Evolutionary conservation across 2,888 invertebrate genomes (phyloP), one percentile per base, ranked within the genome.

Genomic region (Lochmaea crataegi): DNA sequence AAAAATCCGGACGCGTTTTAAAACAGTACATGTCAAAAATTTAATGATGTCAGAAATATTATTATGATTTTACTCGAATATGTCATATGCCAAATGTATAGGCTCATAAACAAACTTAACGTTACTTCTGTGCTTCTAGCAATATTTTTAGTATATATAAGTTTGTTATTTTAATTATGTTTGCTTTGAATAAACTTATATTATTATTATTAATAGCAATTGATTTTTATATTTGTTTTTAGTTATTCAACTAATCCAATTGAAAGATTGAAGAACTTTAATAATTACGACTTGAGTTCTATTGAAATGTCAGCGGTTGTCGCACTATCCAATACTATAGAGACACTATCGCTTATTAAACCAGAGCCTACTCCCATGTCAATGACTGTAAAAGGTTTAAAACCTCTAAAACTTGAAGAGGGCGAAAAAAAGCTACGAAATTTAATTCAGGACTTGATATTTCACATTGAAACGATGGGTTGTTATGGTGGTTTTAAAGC

Each of bases 401-500:
- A 1, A 74, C 83, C 53, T 32, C 69, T 87, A 80, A 78, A 72
- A 11, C 16, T 41, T 1, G 53, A 83, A 74, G 81, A 80, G 45
- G 80, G 80, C 14, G 76, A 81, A 58, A 83, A 80, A 73, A 78
- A 81, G 53, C 67, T 86, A 41, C 74, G 63, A 11, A 84, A 84
- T 76, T 22, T 83, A 16, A 66, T 86, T 18, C 71, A 76, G 32
- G 86, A 86, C 77, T 76, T 84, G 5, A 68, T 79, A 56, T 51
- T 48, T 41, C 76, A 78, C 56, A 75, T 77, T 45, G 16, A 85
- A 0, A 89, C 89, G 56, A 81, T 89, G 83, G 88, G 91, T 0
- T 82, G 88, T 7, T 94, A 90, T 81, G 92, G 92, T 0, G 92
- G 91, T 0, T 84, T 87, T 1, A 86, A 91, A 72, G 89, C 90